Base-by-base conservation (phyloP, 2,797 vertebrate genomes). In the Remorina albescens region DNA sequence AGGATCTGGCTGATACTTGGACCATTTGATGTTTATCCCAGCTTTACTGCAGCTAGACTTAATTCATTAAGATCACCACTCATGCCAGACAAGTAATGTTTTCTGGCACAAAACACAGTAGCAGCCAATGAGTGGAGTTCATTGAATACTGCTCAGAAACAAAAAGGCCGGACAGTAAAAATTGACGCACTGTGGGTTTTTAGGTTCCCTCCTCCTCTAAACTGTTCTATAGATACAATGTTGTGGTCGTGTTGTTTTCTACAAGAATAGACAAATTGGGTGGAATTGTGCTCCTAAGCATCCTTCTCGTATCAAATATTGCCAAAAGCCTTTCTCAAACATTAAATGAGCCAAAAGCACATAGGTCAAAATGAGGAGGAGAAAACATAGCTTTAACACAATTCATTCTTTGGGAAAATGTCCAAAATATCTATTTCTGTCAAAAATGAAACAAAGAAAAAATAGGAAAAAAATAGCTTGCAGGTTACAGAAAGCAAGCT, bases 81-180 rank as follows among this genome's bases (percentile, higher is more conserved):
- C 56, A 42, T 54, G 69, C 80, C 74, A 76, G 34, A 83, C 9
- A 66, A 59, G 53, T 59, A 63, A 74, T 78, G 42, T 63, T 81
- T 62, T 78, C 68, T 79, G 80, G 72, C 68, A 78, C 37, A 68
- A 64, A 74, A 68, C 37, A 71, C 46, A 55, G 36, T 57, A 23
- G 55, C 50, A 67, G 68, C 60, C 79, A 84, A 85, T 77, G 58
- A 82, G 80, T 53, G 47, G 61, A 71, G 21, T 69, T 82, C 72
- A 82, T 67, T n/a, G 46, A 80, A 73, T 46, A 51, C 26, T 68
- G 26, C 65, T 30, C 67, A 51, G 68, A 64, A 74, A 66, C 62
- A 67, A 47, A 59, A 75, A 3, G 28, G 39, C 2, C 47, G 70
- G 58, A 80, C 74, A 72, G 66, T 65, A 66, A 76, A 74, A 25